phyloP scores from a whole-genome alignment of 2,113 vertebrate species.

The Fregetta grallaria region DNA sequence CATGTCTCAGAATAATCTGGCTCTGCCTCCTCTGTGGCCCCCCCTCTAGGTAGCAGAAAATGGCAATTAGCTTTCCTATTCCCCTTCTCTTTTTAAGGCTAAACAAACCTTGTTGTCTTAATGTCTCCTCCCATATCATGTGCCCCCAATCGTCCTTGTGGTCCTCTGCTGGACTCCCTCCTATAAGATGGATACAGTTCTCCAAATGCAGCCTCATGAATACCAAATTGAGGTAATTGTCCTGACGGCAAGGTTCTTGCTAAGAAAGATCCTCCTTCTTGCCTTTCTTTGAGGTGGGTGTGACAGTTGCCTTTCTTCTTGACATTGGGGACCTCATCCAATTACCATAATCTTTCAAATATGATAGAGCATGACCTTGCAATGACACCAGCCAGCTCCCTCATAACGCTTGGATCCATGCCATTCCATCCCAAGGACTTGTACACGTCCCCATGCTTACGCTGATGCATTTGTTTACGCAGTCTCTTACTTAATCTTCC shows the following conservation, averaged over 20 bases:
- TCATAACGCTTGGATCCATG: neutral
- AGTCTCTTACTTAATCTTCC: neutral
- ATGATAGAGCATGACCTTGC: neutral
- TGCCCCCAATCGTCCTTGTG: neutral
- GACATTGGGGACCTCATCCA: neutral
- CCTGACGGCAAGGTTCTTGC: neutral
- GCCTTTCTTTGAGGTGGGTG: neutral
- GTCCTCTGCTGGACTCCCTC: neutral
- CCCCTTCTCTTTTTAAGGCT: neutral
- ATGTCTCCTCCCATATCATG: neutral
- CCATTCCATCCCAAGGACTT: constrained; percentile 13
- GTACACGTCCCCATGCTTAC: neutral
- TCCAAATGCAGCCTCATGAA: neutral
- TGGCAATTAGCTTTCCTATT: neutral
- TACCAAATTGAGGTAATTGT: neutral
- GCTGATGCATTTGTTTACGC: neutral
- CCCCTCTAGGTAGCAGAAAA: neutral
- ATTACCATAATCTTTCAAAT: neutral
- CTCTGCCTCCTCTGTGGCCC: neutral
- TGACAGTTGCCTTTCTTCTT: constrained; percentile 2
- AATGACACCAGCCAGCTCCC: neutral
- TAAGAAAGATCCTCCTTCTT: neutral
- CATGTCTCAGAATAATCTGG: neutral
- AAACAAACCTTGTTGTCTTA: neutral
- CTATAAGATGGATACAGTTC: neutral